Evolutionary conservation across 2,888 invertebrate species (phyloP).

Genomic region (Cataglyphis cursor): DNA sequence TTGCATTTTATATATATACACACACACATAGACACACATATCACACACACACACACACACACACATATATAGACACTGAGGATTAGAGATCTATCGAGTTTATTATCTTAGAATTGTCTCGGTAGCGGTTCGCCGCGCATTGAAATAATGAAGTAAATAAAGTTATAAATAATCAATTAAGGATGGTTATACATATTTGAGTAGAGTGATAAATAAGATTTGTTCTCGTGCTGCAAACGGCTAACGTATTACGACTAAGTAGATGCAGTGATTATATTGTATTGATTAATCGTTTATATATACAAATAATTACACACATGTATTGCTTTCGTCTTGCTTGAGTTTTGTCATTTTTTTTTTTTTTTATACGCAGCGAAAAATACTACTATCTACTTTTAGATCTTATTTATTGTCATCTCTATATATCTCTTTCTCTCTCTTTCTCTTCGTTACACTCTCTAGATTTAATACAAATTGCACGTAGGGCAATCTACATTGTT

Average conservation of each 20-base stretch:
- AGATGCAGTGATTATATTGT: conserved; percentile 73
- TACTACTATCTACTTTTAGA: conserved; percentile 72
- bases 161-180: conserved; percentile 81
- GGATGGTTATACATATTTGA: conserved; percentile 80
- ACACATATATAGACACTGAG: not conserved
- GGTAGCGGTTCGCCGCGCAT: conserved; percentile 47
- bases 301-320: conserved; percentile 74
- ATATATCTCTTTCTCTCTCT: conserved; percentile 23
- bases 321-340: conserved; percentile 78
- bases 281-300: conserved; percentile 75
- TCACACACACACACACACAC: not conserved
- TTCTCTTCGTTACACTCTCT: conserved; percentile 58
- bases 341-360: conserved; percentile 69
- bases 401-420: conserved; percentile 81
- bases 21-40: not conserved
- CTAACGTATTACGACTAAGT: conserved; percentile 74
- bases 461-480: conserved; percentile 73
- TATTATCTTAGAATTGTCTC: conserved; percentile 64
- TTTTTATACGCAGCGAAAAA: conserved; percentile 67
- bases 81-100: conserved; percentile 61
- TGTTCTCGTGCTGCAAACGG: conserved; percentile 76
- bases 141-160: conserved; percentile 76
- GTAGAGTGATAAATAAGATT: conserved; percentile 79
- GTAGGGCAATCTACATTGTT: conserved; percentile 69
- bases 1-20: conserved; percentile 50